These are phyloP conservation scores for Australoheros facetus DNA, from an alignment of 2,797 vertebrate species.

Conservation along the genomic window DNA sequence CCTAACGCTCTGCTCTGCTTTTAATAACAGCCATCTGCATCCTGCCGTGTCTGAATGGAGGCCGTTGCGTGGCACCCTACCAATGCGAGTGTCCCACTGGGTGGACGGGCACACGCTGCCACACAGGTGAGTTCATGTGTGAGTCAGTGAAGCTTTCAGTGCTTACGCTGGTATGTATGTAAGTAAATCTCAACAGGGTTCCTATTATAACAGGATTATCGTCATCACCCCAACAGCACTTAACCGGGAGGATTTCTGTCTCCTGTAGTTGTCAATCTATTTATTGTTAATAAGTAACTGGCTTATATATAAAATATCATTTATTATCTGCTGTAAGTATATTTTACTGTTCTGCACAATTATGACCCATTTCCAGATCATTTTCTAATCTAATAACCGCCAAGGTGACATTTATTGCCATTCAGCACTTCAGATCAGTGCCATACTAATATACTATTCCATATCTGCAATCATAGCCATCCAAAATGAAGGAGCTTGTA, in stretches of 20 bases:
- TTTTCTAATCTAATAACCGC: not conserved
- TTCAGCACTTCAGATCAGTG: not conserved
- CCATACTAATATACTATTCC: not conserved
- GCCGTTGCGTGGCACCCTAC: conserved; percentile 92
- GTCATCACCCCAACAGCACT: not conserved
- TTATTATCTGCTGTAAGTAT: not conserved
- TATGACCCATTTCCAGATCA: not conserved
- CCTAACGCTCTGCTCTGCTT: not conserved
- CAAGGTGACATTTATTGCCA: not conserved
- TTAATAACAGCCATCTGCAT: conserved; percentile 91
- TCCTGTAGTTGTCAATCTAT: not conserved
- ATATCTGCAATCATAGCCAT: not conserved
- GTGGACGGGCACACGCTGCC: conserved; percentile 94
- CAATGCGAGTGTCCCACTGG: conserved; percentile 90
- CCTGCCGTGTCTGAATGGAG: conserved; percentile 94
- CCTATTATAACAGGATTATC: not conserved
- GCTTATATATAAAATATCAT: not conserved
- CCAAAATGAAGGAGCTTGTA: not conserved
- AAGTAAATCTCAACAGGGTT: not conserved
- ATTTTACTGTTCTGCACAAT: not conserved
- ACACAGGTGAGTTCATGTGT: conserved; percentile 84
- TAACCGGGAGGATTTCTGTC: not conserved
- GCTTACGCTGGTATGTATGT: not conserved
- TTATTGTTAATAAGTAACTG: not conserved
- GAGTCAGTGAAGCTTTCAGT: not conserved